These are phyloP conservation scores for Ichneumoninae sp. DNA, from an alignment of 2,888 invertebrate species.

Conservation along the genomic window DNA sequence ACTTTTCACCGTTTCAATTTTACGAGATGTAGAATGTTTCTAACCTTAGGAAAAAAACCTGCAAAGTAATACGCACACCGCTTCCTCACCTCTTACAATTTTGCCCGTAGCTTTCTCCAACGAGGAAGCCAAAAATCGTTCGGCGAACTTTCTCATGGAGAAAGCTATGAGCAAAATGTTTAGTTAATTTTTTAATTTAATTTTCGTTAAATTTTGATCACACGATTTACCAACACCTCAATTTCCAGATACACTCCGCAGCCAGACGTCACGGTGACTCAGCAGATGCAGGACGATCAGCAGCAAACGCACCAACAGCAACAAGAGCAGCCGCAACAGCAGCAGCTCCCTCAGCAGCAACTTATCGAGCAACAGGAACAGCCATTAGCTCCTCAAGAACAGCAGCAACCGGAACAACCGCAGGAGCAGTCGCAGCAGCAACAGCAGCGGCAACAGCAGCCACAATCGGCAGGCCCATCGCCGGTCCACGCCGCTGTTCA, in stretches of 20 bases:
- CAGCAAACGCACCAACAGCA: conserved; percentile 66
- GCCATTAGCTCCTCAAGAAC: conserved; percentile 51
- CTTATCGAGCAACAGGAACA: conserved; percentile 65
- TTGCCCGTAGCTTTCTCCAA: no score
- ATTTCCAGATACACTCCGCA: conserved; percentile 63
- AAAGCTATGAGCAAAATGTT: no score
- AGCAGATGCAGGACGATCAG: conserved; percentile 66
- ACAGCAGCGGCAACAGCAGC: conserved; percentile 67
- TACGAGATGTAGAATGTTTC: no score
- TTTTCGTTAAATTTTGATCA: neutral
- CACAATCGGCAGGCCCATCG: conserved; percentile 66
- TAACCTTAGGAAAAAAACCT: no score
- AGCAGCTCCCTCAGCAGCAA: conserved; percentile 60
- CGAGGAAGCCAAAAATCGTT: no score
- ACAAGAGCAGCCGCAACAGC: conserved; percentile 56
- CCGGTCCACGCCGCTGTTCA: conserved; percentile 65
- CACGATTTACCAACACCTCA: neutral
- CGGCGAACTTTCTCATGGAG: no score
- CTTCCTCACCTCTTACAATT: no score
- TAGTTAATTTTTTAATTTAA: no score
- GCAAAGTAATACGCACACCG: no score
- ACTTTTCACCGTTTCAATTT: no score
- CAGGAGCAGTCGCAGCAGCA: conserved; percentile 60
- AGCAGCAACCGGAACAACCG: conserved; percentile 53
- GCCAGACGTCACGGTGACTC: conserved; percentile 67